Evolutionary conservation across 2,113 vertebrate genomes (phyloP).

Genomic region (Osmerus mordax): DNA sequence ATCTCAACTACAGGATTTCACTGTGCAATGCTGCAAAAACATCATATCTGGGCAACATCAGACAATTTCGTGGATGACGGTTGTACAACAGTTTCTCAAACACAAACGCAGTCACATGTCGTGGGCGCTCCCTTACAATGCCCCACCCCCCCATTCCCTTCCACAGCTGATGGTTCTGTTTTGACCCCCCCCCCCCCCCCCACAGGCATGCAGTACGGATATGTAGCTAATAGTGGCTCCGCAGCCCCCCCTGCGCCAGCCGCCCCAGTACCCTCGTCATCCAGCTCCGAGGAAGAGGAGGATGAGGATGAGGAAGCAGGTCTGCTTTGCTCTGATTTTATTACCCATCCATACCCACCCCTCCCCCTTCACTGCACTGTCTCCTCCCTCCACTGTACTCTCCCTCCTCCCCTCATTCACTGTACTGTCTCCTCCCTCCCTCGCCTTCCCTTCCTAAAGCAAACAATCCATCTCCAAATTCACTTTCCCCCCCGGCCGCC

Average conservation of each 20-base stretch:
- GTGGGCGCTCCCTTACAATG: background rate
- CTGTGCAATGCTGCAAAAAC: no score
- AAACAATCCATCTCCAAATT: no score
- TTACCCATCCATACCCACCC: constrained; percentile 15
- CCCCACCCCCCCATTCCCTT: constrained; percentile 50
- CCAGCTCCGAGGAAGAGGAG: constrained; percentile 92
- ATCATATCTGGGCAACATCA: no score
- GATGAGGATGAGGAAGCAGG: constrained; percentile 99
- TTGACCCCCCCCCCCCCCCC: constrained; percentile 74
- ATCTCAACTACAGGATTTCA: no score
- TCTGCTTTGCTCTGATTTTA: constrained; percentile 90
- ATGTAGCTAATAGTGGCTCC: constrained; percentile 92
- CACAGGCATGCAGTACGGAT: constrained; percentile 94
- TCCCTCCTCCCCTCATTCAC: background rate
- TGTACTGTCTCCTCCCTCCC: background rate
- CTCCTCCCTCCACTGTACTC: constrained; percentile 3
- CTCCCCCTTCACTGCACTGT: constrained; percentile 31
- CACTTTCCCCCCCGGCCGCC: no score
- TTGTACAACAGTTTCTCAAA: background rate
- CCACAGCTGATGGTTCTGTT: constrained; percentile 53
- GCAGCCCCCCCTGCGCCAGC: constrained; percentile 77
- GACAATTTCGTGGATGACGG: no score
- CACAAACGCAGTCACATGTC: background rate
- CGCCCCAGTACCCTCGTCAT: constrained; percentile 85
- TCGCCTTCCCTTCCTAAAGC: background rate